These are phyloP conservation scores for Ctenomys sociabilis DNA, from an alignment of 2,113 vertebrate species.

Conservation along the genomic window DNA sequence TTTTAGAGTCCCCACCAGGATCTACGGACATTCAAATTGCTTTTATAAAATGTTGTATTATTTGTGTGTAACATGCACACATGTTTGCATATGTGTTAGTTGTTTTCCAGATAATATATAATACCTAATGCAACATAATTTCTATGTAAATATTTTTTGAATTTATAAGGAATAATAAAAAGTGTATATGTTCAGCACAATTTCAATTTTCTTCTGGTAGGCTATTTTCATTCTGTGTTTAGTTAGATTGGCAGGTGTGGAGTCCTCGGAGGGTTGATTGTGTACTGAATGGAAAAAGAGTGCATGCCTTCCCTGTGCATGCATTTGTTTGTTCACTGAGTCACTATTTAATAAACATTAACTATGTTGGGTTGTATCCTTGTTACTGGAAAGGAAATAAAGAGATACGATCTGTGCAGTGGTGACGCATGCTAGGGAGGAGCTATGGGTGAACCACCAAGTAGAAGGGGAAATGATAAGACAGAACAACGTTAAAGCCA, in stretches of 20 bases:
- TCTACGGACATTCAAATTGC: neutral
- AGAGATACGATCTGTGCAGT: neutral
- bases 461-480: neutral
- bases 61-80: neutral
- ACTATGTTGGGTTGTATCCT: neutral
- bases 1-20: too few species aligned
- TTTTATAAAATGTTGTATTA: neutral
- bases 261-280: too few species aligned
- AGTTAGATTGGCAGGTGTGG: neutral
- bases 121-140: neutral
- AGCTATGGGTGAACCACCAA: neutral
- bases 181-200: neutral
- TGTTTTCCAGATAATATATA: neutral
- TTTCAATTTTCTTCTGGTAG: neutral
- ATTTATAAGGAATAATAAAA: neutral
- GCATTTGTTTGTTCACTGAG: neutral
- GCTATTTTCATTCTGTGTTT: neutral
- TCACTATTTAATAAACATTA: neutral
- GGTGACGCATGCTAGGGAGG: neutral
- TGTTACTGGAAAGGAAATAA: neutral
- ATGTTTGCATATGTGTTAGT: neutral
- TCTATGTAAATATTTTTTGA: neutral
- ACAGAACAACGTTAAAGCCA: neutral
- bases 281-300: fast-evolving
- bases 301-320: too few species aligned